Evolutionary conservation across 2,888 invertebrate genomes (phyloP).

Genomic region (Amiota mariae): DNA sequence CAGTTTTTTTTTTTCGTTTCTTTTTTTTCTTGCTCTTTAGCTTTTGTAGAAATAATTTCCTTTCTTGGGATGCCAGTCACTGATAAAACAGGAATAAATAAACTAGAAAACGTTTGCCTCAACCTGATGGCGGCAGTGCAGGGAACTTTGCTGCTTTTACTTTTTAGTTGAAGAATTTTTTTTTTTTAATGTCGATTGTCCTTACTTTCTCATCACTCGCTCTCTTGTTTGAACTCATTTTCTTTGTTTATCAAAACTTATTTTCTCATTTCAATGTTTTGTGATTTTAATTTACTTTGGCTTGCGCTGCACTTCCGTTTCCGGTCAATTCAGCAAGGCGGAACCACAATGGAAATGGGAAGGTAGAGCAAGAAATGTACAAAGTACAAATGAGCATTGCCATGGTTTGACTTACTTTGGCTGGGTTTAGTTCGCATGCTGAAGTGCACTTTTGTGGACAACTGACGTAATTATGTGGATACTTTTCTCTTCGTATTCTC

Average conservation of each 20-base stretch:
- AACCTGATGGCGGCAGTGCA: too few relatives aligned
- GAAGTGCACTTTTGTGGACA: constrained; percentile 43
- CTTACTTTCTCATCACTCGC: too few relatives aligned
- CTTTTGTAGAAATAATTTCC: neutral
- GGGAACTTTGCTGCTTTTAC: neutral
- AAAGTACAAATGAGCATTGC: constrained; percentile 38
- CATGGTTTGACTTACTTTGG: too few relatives aligned
- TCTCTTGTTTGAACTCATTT: constrained; percentile 8
- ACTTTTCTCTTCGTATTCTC: neutral
- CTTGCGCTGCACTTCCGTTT: constrained; percentile 43
- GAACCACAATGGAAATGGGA: constrained; percentile 50
- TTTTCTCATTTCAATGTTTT: constrained; percentile 1
- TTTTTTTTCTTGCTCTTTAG: neutral
- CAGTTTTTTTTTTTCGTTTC: neutral
- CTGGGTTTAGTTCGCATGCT: constrained; percentile 39
- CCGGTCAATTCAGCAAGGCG: constrained; percentile 27
- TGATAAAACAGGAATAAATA: neutral
- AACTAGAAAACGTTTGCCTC: too few relatives aligned
- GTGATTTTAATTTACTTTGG: constrained; percentile 28
- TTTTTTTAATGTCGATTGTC: neutral
- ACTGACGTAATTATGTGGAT: constrained; percentile 37
- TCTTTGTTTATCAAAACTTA: neutral
- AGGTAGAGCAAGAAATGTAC: constrained; percentile 19
- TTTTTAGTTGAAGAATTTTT: neutral
- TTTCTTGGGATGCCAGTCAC: neutral